Evolutionary conservation across 2,888 invertebrate species (phyloP).

Genomic region (Syrphus vitripennis): DNA sequence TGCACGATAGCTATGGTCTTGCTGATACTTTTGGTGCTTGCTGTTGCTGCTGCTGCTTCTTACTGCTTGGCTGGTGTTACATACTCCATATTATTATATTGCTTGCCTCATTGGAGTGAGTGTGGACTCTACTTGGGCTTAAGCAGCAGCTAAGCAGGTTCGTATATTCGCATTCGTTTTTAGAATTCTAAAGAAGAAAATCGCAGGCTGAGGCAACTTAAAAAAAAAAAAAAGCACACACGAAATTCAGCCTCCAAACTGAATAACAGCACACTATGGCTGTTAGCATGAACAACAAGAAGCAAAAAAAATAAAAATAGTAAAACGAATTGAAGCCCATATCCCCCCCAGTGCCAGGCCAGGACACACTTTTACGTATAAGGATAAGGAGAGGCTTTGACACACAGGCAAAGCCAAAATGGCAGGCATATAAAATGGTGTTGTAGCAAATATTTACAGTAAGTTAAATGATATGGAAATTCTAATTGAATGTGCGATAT

Average conservation of each 20-base stretch:
- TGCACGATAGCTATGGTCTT: constrained; percentile 5
- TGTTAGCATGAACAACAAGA: not conserved
- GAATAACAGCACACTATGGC: constrained; percentile 9
- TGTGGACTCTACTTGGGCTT: not conserved
- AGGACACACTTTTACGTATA: not conserved
- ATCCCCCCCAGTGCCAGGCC: not conserved
- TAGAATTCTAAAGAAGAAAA: constrained; percentile 23
- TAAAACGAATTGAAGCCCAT: constrained; percentile 31
- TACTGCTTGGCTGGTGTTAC: constrained; percentile 14
- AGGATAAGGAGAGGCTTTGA: constrained; percentile 2
- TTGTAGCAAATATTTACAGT: constrained; percentile 46
- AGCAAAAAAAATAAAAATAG: constrained; percentile 20
- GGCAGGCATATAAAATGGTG: constrained; percentile 23
- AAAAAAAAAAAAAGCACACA: not conserved
- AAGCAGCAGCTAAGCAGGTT: not conserved
- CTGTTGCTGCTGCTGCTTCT: not conserved
- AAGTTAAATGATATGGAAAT: constrained; percentile 61
- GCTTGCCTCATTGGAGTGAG: constrained; percentile 23
- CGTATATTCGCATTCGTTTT: constrained; percentile 18
- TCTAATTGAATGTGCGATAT: constrained; percentile 58
- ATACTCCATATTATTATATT: constrained; percentile 24
- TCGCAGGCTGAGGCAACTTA: not conserved
- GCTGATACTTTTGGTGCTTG: not conserved
- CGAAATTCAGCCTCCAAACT: not conserved
- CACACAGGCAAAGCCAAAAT: not conserved